Percentiles rank a stretch among this genome's conserved stretches.
phyloP scores from a whole-genome alignment of 1,140 invertebrate genomes.

The Thalassaphorura encarpata region DNA sequence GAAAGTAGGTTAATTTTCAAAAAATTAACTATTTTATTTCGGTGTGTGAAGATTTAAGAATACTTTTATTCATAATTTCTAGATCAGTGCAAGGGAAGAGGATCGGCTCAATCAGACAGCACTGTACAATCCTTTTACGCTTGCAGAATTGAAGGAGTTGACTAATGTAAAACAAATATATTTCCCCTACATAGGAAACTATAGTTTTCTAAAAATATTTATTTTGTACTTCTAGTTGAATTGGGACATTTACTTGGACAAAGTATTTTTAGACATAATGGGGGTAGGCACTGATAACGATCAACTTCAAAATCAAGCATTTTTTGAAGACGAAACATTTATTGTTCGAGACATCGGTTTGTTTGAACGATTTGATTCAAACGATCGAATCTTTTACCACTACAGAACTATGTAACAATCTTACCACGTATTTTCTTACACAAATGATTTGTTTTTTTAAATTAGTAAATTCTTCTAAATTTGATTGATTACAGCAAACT shows the following conservation, averaged over 20 bases:
- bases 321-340: not conserved
- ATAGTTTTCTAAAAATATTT: no score
- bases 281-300: no score
- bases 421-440: not conserved
- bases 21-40: not conserved
- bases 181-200: no score
- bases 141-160: slow-evolving; percentile 1
- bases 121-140: slow-evolving; percentile 11
- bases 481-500: slow-evolving; percentile 17
- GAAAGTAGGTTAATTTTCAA: not conserved
- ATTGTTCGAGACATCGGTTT: slow-evolving; percentile 3
- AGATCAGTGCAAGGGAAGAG: slow-evolving; percentile 6
- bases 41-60: not conserved
- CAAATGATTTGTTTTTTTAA: not conserved
- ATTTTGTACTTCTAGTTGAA: no score
- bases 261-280: no score
- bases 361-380: slow-evolving; percentile 1
- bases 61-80: not conserved
- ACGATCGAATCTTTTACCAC: not conserved
- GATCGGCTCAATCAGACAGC: slow-evolving; percentile 2
- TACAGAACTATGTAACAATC: not conserved
- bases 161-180: no score
- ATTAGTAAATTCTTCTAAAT: not conserved
- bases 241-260: no score
- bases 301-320: no score